Conservation (phyloP, 2,888 invertebrate genomes). For the Tubulanus polymorphus region DNA sequence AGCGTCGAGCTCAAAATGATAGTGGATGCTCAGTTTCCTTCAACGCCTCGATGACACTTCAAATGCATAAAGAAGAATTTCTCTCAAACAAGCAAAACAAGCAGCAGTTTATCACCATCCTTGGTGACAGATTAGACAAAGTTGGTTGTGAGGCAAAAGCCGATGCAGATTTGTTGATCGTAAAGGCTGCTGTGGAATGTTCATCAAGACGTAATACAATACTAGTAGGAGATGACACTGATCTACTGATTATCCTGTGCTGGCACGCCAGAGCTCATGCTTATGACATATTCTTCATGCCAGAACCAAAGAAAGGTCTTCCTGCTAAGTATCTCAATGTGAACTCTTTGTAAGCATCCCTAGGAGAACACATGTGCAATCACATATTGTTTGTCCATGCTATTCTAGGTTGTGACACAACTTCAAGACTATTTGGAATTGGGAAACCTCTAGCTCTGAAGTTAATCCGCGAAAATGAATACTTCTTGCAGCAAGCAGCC, state of each 20-base stretch:
- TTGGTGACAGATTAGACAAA: neutral
- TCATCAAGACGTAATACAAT: neutral
- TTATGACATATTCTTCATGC: neutral
- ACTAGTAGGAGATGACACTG: neutral
- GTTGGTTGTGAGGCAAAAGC: neutral
- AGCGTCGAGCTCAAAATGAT: constrained; percentile 19
- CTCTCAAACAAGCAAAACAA: constrained; percentile 5
- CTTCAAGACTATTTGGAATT: constrained; percentile 19
- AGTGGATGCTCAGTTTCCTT: neutral
- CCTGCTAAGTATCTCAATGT: neutral
- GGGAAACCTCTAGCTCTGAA: constrained; percentile 11
- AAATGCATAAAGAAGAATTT: constrained; percentile 4
- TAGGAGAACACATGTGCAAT: neutral
- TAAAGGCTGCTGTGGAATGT: neutral
- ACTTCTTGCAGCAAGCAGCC: neutral
- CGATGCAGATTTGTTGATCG: constrained; percentile 5
- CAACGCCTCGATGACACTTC: neutral
- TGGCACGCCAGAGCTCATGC: neutral
- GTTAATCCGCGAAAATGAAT: neutral
- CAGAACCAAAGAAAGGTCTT: neutral
- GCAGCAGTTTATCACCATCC: neutral
- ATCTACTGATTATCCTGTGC: neutral
- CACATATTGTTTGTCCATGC: constrained; percentile 17
- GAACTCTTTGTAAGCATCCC: neutral
- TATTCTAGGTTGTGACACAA: constrained; percentile 19